These are phyloP conservation scores for Onchidella celtica DNA, from an alignment of 2,888 invertebrate species.

Conservation along the genomic window DNA sequence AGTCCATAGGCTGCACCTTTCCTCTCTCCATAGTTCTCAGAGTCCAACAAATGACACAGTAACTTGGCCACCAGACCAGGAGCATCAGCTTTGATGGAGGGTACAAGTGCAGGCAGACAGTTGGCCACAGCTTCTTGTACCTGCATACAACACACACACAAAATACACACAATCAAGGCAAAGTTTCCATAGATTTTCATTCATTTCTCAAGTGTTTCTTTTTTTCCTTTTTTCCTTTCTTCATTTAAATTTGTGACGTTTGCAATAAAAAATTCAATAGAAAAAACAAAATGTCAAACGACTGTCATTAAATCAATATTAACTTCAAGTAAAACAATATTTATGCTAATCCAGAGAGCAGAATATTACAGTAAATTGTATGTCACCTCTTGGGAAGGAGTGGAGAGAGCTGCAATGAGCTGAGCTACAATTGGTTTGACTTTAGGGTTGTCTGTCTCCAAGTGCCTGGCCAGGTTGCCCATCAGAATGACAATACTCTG, in stretches of 20 bases:
- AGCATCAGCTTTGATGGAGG: slow-evolving; percentile 94
- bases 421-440: slow-evolving; percentile 96
- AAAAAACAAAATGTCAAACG: no score
- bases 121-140: slow-evolving; percentile 98
- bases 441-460: slow-evolving; percentile 92
- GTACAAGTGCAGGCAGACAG: slow-evolving; percentile 95
- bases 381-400: slow-evolving; percentile 95
- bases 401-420: slow-evolving; percentile 93
- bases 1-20: slow-evolving; percentile 97
- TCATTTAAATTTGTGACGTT: no score
- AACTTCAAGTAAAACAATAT: no score
- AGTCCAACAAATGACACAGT: slow-evolving; percentile 78
- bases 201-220: no score
- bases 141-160: no score
- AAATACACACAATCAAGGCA: no score
- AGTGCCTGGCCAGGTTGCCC: slow-evolving; percentile 97
- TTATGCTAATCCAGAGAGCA: no score
- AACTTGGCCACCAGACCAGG: slow-evolving; percentile 93
- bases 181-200: no score
- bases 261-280: no score
- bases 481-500: slow-evolving; percentile 98
- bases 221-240: no score
- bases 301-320: no score
- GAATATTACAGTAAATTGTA: no score
- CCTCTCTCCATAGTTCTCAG: slow-evolving; percentile 78